These are phyloP conservation scores for Zalophus californianus DNA, from an alignment of 2,797 vertebrate species.

Conservation along the genomic window DNA sequence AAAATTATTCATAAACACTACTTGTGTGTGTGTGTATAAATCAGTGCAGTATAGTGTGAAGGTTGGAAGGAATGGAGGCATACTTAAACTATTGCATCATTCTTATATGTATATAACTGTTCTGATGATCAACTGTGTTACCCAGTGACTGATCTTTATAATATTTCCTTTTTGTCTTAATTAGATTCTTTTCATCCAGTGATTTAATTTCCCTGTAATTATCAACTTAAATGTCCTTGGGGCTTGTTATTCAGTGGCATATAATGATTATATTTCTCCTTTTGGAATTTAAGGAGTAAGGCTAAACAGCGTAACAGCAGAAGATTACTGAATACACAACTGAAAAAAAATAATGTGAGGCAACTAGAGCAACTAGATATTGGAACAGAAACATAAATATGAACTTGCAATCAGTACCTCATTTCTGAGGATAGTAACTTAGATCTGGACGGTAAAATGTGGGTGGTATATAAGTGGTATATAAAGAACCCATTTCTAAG, in stretches of 20 bases:
- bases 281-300: conserved; percentile 10
- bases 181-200: not conserved
- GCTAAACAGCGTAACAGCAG: not conserved
- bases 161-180: not conserved
- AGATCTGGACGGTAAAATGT: not conserved
- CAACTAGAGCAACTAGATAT: not conserved
- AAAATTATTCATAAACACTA: not conserved
- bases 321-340: not conserved
- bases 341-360: not conserved
- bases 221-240: not conserved
- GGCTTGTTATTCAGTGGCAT: not conserved
- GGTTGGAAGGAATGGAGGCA: not conserved
- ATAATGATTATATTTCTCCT: not conserved
- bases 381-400: not conserved
- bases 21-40: not conserved
- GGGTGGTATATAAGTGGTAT: not conserved
- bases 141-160: not conserved
- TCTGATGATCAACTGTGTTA: not conserved
- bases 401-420: not conserved
- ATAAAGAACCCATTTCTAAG: not conserved
- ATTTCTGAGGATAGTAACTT: not conserved
- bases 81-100: not conserved
- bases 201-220: not conserved
- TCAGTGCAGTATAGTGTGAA: not conserved
- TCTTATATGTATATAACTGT: not conserved